phyloP scores from a whole-genome alignment of 2,888 invertebrate genomes.

The Ophion slaviceki region DNA sequence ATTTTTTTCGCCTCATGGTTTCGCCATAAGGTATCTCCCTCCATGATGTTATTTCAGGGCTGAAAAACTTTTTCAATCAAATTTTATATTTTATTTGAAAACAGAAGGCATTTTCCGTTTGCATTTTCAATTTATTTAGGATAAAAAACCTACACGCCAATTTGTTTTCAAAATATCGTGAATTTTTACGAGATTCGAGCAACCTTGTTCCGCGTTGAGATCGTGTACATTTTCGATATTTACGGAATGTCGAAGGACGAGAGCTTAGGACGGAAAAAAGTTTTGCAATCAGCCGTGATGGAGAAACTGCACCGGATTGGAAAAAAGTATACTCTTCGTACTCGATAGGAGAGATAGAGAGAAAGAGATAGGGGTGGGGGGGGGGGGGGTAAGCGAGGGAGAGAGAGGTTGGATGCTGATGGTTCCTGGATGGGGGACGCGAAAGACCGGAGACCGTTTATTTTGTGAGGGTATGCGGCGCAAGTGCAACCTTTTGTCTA shows the following conservation, averaged over 20 bases:
- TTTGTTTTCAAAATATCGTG: not conserved
- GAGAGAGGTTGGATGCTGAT: constrained; percentile 7
- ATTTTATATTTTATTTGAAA: not conserved
- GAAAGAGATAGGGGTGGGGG: too few species aligned
- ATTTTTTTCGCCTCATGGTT: too few species aligned
- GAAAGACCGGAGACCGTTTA: constrained; percentile 28
- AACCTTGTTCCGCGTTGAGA: not conserved
- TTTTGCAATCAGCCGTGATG: constrained; percentile 37
- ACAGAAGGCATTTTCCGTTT: not conserved
- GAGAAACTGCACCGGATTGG: not conserved
- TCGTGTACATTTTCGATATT: not conserved
- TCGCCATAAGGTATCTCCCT: too few species aligned
- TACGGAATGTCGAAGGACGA: constrained; percentile 3
- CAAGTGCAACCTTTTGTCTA: constrained; percentile 39
- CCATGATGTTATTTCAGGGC: not conserved
- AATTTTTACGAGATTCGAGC: not conserved
- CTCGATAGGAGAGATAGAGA: not conserved
- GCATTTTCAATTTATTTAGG: not conserved
- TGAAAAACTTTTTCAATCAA: not conserved
- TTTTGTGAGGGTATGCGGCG: constrained; percentile 30
- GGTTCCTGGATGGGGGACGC: constrained; percentile 8
- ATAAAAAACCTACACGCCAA: not conserved
- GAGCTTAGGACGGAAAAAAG: constrained; percentile 32
- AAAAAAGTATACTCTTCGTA: constrained; percentile 15
- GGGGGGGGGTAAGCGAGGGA: not conserved